Conservation (phyloP, 53 echinoderm and acorn worm genomes). For the Paracentrotus lividus region DNA sequence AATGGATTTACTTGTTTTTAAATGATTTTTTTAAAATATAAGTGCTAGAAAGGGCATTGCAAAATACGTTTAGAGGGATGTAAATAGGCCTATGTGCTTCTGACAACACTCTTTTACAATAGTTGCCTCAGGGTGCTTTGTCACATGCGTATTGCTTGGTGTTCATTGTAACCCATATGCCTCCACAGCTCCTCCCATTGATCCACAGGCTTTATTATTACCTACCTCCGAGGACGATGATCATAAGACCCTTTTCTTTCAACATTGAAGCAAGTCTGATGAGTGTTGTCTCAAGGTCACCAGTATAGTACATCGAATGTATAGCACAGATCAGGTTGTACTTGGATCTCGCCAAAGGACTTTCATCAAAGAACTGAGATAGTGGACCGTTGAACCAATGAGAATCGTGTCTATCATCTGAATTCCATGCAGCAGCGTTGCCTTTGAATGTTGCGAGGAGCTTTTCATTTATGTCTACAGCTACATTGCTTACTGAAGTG, state of each 20-base stretch:
- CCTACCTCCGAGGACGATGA: not conserved
- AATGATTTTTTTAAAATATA: too few relatives aligned
- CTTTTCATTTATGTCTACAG: not conserved
- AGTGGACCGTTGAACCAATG: not conserved
- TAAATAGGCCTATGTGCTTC: too few relatives aligned
- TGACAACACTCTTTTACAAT: too few relatives aligned
- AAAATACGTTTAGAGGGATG: too few relatives aligned
- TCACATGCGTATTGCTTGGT: too few relatives aligned
- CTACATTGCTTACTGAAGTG: conserved; percentile 1
- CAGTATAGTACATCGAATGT: conserved; percentile 33
- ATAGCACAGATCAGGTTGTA: conserved; percentile 46
- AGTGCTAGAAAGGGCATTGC: too few relatives aligned
- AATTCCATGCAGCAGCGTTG: not conserved
- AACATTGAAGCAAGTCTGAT: not conserved
- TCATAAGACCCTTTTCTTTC: conserved; percentile 5
- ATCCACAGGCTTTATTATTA: too few relatives aligned
- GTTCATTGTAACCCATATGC: too few relatives aligned
- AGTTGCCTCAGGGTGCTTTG: too few relatives aligned
- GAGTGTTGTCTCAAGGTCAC: conserved; percentile 14
- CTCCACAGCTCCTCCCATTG: too few relatives aligned
- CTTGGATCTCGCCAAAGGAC: not conserved
- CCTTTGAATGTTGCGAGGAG: not conserved
- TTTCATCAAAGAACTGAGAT: not conserved
- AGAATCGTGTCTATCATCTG: not conserved
- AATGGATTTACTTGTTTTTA: too few relatives aligned